Conservation (phyloP, 2,797 vertebrate genomes). For the Amblyopsis hoosieri region DNA sequence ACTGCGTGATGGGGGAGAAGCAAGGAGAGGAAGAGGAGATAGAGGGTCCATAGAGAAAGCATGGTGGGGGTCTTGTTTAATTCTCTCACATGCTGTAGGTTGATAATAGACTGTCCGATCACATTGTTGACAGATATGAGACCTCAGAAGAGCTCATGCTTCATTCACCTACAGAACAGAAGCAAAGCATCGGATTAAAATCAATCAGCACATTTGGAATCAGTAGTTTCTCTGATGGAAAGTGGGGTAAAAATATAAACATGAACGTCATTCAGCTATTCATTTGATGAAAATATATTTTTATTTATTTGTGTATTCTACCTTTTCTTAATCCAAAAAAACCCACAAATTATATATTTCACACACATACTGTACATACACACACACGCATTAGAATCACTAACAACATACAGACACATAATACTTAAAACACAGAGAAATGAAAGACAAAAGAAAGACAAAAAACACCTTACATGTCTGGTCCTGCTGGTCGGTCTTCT, state of each 20-base stretch:
- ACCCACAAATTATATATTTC: background rate
- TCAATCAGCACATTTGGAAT: conserved; percentile 2
- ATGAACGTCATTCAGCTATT: too few species aligned
- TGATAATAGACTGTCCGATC: conserved; percentile 28
- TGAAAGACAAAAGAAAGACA: background rate
- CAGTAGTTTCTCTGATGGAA: conserved; percentile 6
- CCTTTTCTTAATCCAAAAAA: background rate
- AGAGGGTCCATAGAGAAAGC: conserved; percentile 55
- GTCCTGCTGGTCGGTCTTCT: background rate
- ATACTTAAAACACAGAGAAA: conserved; percentile 7
- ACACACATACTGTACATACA: conserved; percentile 16
- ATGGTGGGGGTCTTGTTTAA: conserved; percentile 50
- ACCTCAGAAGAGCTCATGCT: conserved; percentile 34
- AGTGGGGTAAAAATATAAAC: background rate
- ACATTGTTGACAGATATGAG: conserved; percentile 40
- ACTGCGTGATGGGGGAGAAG: conserved; percentile 29
- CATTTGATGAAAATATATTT: background rate
- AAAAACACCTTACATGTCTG: background rate
- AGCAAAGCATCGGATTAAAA: conserved; percentile 13
- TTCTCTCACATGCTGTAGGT: conserved; percentile 56
- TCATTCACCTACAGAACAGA: conserved; percentile 40
- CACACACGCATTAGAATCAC: conserved; percentile 9
- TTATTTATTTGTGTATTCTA: background rate
- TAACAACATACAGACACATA: conserved; percentile 2
- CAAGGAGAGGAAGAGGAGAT: conserved; percentile 55